Evolutionary conservation across 2,888 invertebrate species (phyloP).

Genomic region (Parnassius mnemosyne): DNA sequence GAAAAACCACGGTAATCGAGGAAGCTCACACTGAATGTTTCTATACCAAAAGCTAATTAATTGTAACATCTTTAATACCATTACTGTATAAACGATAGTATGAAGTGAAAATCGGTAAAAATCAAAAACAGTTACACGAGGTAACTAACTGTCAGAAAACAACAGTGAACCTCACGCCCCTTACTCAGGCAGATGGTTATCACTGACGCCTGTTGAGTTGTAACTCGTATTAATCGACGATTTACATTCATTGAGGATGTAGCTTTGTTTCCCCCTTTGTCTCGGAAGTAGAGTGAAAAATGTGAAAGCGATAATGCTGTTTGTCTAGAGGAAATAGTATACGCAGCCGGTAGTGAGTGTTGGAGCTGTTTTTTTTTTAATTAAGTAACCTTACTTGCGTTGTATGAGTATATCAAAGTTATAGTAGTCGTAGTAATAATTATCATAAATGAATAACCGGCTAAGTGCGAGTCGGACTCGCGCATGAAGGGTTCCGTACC

Average conservation of each 20-base stretch:
- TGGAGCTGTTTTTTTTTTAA: not conserved
- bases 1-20: no score
- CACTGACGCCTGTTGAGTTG: constrained; percentile 8
- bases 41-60: no score
- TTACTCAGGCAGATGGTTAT: constrained; percentile 2
- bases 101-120: no score
- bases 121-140: no score
- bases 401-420: no score
- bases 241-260: constrained; percentile 9
- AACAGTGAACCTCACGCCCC: not conserved
- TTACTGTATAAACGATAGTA: no score
- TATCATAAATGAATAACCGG: no score
- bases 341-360: not conserved
- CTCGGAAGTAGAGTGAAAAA: not conserved
- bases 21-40: no score
- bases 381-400: not conserved
- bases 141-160: not conserved
- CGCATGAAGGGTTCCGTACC: no score
- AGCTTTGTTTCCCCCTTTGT: not conserved
- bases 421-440: no score
- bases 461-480: no score
- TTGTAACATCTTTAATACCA: no score
- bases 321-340: not conserved
- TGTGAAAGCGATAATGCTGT: not conserved
- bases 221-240: constrained; percentile 5